These are phyloP conservation scores for Bruchidius siliquastri DNA, from an alignment of 2,888 invertebrate species.

Conservation along the genomic window DNA sequence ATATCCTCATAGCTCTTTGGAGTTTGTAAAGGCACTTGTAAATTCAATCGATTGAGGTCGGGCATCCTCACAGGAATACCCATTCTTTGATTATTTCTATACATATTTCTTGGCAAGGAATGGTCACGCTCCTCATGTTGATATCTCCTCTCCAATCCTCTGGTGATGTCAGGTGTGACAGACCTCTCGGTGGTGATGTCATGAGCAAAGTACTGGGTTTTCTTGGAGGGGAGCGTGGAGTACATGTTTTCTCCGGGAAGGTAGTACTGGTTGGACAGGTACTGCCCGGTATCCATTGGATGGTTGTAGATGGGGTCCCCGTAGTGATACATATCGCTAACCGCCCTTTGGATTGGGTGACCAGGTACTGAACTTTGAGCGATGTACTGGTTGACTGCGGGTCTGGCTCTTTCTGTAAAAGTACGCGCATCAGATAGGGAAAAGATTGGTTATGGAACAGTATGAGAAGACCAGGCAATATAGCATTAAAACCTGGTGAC, in stretches of 20 bases:
- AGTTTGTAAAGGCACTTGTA: constrained; percentile 27
- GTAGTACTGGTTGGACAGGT: constrained; percentile 29
- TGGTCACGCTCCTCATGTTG: constrained; percentile 12
- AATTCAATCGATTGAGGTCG: constrained; percentile 28
- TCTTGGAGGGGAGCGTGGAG: constrained; percentile 49
- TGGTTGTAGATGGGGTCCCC: constrained; percentile 20
- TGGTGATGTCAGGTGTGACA: constrained; percentile 53
- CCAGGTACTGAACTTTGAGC: constrained; percentile 29
- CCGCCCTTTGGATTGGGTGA: constrained; percentile 22
- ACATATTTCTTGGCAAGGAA: constrained; percentile 15
- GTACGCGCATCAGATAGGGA: background rate
- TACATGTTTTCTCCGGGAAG: constrained; percentile 32
- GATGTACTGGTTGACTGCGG: constrained; percentile 20
- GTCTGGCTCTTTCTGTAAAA: constrained; percentile 42
- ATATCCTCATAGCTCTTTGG: constrained; percentile 12
- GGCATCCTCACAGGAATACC: constrained; percentile 41
- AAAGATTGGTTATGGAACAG: too few species aligned
- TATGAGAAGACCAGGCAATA: background rate
- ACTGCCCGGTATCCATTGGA: constrained; percentile 25
- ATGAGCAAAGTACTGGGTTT: constrained; percentile 43
- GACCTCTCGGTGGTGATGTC: constrained; percentile 46
- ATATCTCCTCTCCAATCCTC: constrained; percentile 41
- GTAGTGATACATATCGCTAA: constrained; percentile 30
- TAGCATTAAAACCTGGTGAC: background rate
- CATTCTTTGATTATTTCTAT: constrained; percentile 30